Evolutionary conservation across 2,797 vertebrate genomes (phyloP), one percentile per base, ranked within the genome.

Genomic region (Acestrorhynchus altus): DNA sequence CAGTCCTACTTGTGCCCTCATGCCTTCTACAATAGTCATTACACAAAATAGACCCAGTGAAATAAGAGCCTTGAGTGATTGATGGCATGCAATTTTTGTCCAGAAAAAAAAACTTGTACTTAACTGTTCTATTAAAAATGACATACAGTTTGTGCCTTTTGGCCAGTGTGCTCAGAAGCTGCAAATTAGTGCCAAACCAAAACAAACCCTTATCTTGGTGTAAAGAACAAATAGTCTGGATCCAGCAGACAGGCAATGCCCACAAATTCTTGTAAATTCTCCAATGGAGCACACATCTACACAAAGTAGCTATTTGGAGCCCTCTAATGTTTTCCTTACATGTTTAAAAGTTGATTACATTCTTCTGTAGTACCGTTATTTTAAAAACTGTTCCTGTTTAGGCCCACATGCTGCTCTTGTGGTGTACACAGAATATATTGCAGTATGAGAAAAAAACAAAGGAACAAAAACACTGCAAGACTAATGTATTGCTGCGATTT

Each of bases 401-500:
- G 0, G 57, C 9, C 31, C 11, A 61, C n/a, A 13, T 46, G n/a
- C 42, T 65, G 63, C 22, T 40, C 11, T 16, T 28, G 11, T 12
- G 40, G 10, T 40, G 10, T 42, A 11, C 31, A 20, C 6, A 54
- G 7, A 39, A 35, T 47, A 20, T 39, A 28, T 28, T 56, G 28
- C 39, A 66, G 7, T 22, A 60, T n/a, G 13, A n/a, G 22, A 8
- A 31, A 49, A 35, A 49, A 56, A 28, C 0, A 13, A n/a, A 12
- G 20, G 9, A 18, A 16, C 35, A 47, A 61, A 57, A 47, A 18
- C 35, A 1, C 9, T 69, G 46, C 75, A 77, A 18, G 28, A 73
- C 61, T 46, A 28, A 28, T 69, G n/a, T 74, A 64, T 54, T 76
- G 44, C 24, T 69, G 64, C 54, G 74, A 82, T 84, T 84, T 84